These are phyloP conservation scores for Hestina assimilis DNA, from an alignment of 1,140 invertebrate genomes.

Conservation along the genomic window DNA sequence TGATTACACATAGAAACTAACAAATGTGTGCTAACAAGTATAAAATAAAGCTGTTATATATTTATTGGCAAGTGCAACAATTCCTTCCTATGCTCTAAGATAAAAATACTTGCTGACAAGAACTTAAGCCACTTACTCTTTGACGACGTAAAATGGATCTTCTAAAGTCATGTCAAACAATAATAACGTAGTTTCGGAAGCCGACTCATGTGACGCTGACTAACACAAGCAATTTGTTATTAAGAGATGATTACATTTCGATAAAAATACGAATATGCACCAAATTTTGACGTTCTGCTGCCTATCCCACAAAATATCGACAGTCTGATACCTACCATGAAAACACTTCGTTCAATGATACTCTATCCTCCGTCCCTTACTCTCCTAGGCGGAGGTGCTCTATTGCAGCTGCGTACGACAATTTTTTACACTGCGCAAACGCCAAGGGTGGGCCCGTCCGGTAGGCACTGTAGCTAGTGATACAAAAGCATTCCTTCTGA, in stretches of 20 bases:
- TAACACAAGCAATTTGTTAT: conserved; percentile 37
- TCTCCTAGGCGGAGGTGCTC: conserved; percentile 36
- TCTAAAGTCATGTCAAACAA: conserved; percentile 91
- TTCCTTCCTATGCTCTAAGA: conserved; percentile 1
- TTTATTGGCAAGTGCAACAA: not conserved
- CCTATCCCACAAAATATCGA: conserved; percentile 75
- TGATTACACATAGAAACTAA: too few species aligned
- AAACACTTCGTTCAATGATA: conserved; percentile 50
- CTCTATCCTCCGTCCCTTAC: conserved; percentile 58
- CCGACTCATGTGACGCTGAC: conserved; percentile 50
- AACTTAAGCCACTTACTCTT: conserved; percentile 87
- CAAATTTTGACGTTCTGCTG: conserved; percentile 41
- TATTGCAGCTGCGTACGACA: conserved; percentile 45
- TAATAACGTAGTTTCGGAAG: conserved; percentile 37
- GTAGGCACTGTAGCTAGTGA: conserved; percentile 13
- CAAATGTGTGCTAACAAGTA: not conserved
- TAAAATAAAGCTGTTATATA: conserved; percentile 1
- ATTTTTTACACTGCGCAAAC: conserved; percentile 53
- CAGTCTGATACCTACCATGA: conserved; percentile 57
- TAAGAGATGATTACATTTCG: conserved; percentile 36
- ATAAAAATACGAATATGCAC: conserved; percentile 39
- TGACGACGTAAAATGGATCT: conserved; percentile 97
- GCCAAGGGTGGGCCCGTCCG: conserved; percentile 25
- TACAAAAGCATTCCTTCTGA: conserved; percentile 21
- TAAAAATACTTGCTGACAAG: conserved; percentile 13